Evolutionary conservation across 2,888 invertebrate genomes (phyloP), one percentile per base, ranked within the genome.

Genomic region (Dascillus cervinus): DNA sequence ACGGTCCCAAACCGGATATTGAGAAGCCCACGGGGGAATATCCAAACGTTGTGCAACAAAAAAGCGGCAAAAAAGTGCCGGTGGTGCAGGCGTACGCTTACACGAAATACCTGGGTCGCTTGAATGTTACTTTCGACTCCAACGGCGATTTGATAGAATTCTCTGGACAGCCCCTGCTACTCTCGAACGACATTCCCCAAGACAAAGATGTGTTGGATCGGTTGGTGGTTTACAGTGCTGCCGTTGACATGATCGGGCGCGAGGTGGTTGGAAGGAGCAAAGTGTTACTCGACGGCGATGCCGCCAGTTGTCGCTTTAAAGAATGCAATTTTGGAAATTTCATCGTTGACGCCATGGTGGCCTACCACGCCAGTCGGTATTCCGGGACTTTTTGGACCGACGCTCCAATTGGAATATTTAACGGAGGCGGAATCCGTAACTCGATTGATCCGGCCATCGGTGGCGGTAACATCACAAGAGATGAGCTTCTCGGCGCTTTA

Each of bases 281-380:
- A 2, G 41, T 41, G 1, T n/a, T 37, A 13, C 65, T 91, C 19
- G 79, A 86, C 37, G 85, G 85, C 0, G 60, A 67, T 3, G 50
- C 64, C 3, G 52, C 60, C 13, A 58, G 64, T 1, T 92, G 92
- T 55, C 72, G 89, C 20, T 52, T 69, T 13, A 44, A 47, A 19
- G 92, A 94, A 63, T 92, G 92, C 55, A 90, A 88, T 58, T 65
- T 91, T 48, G 92, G 90, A 2, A 89, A 89, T 60, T 60, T 90
- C 11, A 70, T 89, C 30, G 65, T 84, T 1, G 90, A 91, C 52
- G 76, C 89, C 0, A 75, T 85, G 62, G 65, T 87, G 1, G 69
- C 75, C 50, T 75, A 75, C 43, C 74, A 75, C 42, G 68, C 67
- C 3, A 54, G 53, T 21, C 58, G 64, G 32, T 70, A 70, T 32